Evolutionary conservation across 2,113 vertebrate genomes (phyloP), one percentile per base, ranked within the genome.

Genomic region (Vulpes ferrilata): DNA sequence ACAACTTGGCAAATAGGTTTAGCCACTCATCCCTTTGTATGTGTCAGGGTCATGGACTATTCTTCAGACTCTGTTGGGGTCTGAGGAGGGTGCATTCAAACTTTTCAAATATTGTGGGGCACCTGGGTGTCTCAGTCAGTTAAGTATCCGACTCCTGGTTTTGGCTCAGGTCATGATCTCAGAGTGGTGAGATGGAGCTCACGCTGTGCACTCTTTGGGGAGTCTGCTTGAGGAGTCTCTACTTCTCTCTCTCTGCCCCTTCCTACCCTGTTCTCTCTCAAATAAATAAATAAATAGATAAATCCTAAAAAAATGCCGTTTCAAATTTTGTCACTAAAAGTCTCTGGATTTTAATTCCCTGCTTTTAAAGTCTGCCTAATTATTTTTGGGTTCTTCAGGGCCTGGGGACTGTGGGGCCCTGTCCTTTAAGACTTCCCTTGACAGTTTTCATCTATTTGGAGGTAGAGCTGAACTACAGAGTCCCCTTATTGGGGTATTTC

Each of bases 331-430:
- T 25, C 22, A 22, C 73, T 51, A 51, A 76, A 51, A 76, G 38
- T 30, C 59, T 60, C 62, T 30, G 57, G 23, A 22, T 60, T 51
- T 55, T 57, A 64, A 16, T 71, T 20, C 51, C n/a, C 27, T 83
- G 15, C 32, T 89, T 92, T 86, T 73, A 71, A 74, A 19, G 9
- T 93, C 79, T 85, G 53, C 25, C 60, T 85, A 59, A 35, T 86
- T 87, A 19, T 22, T 62, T 82, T 57, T 11, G 96, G 59, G 30
- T 79, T 69, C 65, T 11, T 17, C 5, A 35, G 53, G 35, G 25
- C 23, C 80, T 57, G 51, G 12, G 8, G 48, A n/a, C n/a, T 11
- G 2, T 0, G 5, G 32, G 23, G 4, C 22, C 10, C 10, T 57
- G 13, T 80, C 48, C 23, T 62, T 74, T 53, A 51, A 65, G 22